Evolutionary conservation across 2,888 invertebrate genomes (phyloP).

Genomic region (Drosophila rubida): DNA sequence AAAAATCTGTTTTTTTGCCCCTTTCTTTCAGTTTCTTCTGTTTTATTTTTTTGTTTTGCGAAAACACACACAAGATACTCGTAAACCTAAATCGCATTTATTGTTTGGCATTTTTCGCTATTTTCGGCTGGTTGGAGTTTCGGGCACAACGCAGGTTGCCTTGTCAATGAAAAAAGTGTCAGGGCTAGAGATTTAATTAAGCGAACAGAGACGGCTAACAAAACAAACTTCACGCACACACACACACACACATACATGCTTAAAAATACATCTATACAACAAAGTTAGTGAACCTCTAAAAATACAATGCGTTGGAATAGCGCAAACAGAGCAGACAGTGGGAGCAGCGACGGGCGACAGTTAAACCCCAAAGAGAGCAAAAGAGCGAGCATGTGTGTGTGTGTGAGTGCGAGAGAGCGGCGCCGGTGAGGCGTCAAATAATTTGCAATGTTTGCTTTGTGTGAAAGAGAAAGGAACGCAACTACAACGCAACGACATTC

Average conservation of each 20-base stretch:
- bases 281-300: constrained; percentile 76
- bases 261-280: constrained; percentile 21
- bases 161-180: constrained; percentile 80
- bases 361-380: neutral
- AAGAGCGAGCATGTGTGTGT: constrained; percentile 8
- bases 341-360: constrained; percentile 8
- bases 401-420: constrained; percentile 19
- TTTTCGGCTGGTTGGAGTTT: constrained; percentile 52
- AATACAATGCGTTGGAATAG: constrained; percentile 53
- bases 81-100: constrained; percentile 69
- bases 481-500: constrained; percentile 20
- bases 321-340: constrained; percentile 20
- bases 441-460: constrained; percentile 42
- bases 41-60: constrained; percentile 42
- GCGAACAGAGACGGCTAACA: constrained; percentile 45
- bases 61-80: constrained; percentile 54
- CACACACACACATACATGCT: neutral
- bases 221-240: constrained; percentile 11
- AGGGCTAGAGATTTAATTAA: constrained; percentile 80
- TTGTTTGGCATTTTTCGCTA: constrained; percentile 57
- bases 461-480: constrained; percentile 46
- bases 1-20: constrained; percentile 31
- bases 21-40: constrained; percentile 7
- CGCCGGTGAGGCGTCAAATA: constrained; percentile 44
- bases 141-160: constrained; percentile 52